These are phyloP conservation scores for Aurelia aurita complex sp. Pacific DNA, from an alignment of 30 jellyfish, hydroid and myxozoan species.

Conservation along the genomic window DNA sequence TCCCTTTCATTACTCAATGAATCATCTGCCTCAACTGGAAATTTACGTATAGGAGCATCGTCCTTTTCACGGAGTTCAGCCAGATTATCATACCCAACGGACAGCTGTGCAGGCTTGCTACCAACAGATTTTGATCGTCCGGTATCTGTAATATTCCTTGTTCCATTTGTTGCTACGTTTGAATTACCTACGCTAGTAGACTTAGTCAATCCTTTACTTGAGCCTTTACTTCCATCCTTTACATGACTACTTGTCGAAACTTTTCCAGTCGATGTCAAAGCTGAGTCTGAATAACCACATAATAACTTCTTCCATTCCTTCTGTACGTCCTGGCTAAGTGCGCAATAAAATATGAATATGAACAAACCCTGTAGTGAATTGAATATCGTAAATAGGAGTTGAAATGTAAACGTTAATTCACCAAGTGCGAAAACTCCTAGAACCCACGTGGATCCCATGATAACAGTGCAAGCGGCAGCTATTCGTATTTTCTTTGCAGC, in stretches of 20 bases:
- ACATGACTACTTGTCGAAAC: not conserved
- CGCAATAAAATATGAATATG: conserved; percentile 71
- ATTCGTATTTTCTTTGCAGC: conserved; percentile 48
- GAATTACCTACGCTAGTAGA: too few relatives aligned
- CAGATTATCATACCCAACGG: not conserved
- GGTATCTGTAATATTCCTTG: too few relatives aligned
- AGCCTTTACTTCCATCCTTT: not conserved
- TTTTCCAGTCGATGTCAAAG: conserved; percentile 27
- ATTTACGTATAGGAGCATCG: not conserved
- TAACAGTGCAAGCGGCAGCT: conserved; percentile 55
- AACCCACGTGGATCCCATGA: conserved; percentile 76
- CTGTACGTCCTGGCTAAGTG: conserved; percentile 46
- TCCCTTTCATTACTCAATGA: not conserved
- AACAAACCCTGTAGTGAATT: conserved; percentile 81
- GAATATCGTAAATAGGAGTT: conserved; percentile 56
- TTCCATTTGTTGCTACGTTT: too few relatives aligned
- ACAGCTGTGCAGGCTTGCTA: not conserved
- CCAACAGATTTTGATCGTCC: too few relatives aligned
- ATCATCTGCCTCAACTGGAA: not conserved
- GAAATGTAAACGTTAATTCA: conserved; percentile 55
- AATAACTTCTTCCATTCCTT: conserved; percentile 61
- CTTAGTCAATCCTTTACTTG: too few relatives aligned
- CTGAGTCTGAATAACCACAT: not conserved
- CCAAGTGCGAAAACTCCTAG: conserved; percentile 76
- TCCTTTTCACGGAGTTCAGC: not conserved